Conservation (phyloP, 1,140 invertebrate genomes). For the Tetragonula clypearis region DNA sequence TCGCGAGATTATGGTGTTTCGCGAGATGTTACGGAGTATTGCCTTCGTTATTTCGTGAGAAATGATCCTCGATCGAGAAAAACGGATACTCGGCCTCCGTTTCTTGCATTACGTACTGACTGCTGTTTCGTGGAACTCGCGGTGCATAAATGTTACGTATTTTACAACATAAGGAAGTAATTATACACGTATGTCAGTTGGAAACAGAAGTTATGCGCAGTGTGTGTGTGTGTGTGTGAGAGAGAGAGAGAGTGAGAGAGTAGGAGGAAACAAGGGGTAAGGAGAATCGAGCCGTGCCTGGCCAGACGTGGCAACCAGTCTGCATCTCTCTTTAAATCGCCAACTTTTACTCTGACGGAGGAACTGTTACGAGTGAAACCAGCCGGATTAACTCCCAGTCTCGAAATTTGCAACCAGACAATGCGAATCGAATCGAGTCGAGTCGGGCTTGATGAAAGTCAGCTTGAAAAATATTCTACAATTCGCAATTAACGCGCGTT, state of each 20-base stretch:
- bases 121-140: background rate
- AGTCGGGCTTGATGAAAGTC: background rate
- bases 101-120: too few relatives aligned
- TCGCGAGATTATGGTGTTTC: constrained; percentile 35
- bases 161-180: background rate
- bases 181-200: background rate
- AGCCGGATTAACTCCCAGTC: background rate
- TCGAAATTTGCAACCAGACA: background rate
- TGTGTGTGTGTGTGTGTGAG: too few relatives aligned
- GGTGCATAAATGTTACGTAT: background rate
- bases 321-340: background rate
- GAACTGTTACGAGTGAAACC: background rate
- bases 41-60: background rate
- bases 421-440: background rate
- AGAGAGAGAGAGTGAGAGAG: too few relatives aligned
- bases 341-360: background rate
- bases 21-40: too few relatives aligned
- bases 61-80: too few relatives aligned
- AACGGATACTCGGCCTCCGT: too few relatives aligned
- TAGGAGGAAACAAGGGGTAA: background rate
- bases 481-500: background rate
- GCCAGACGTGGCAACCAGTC: background rate
- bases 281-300: background rate
- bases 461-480: background rate
- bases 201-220: background rate